These are phyloP conservation scores for Cynodonichthys magdalenae DNA, from an alignment of 2,797 vertebrate species.

Conservation along the genomic window DNA sequence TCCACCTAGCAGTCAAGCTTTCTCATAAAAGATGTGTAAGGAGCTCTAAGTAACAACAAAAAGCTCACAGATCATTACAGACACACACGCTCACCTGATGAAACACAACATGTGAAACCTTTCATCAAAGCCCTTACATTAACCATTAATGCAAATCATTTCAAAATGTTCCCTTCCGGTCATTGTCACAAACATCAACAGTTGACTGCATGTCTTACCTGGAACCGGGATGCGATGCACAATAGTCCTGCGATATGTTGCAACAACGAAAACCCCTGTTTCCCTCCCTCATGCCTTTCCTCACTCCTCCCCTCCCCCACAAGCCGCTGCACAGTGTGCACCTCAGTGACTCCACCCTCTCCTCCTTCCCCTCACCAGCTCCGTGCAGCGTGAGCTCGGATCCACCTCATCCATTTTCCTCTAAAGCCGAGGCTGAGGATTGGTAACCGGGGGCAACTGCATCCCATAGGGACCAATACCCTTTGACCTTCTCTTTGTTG, in stretches of 20 bases:
- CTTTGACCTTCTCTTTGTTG: constrained; percentile 73
- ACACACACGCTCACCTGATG: constrained; percentile 29
- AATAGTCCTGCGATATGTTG: constrained; percentile 51
- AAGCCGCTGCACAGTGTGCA: constrained; percentile 62
- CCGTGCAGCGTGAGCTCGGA: constrained; percentile 47
- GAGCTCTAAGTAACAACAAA: constrained; percentile 5
- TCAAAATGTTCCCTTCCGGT: not conserved
- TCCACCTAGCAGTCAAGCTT: constrained; percentile 9
- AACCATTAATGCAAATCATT: not conserved
- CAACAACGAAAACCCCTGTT: constrained; percentile 44
- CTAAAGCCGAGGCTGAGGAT: constrained; percentile 35
- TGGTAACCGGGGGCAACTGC: constrained; percentile 78
- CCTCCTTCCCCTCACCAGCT: constrained; percentile 48
- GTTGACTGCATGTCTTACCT: constrained; percentile 64
- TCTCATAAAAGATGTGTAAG: constrained; percentile 4
- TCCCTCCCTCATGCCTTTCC: constrained; percentile 36
- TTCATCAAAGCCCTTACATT: not conserved
- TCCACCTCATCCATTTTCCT: constrained; percentile 49
- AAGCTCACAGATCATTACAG: constrained; percentile 5
- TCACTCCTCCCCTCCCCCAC: constrained; percentile 71
- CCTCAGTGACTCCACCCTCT: constrained; percentile 60
- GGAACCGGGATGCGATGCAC: constrained; percentile 45
- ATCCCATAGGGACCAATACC: constrained; percentile 67
- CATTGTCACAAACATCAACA: not conserved
- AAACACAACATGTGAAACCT: constrained; percentile 17